A percentile compares a stretch with the other conserved stretches of the same genome.
Conservation (phyloP, 2,113 vertebrate genomes). For the Echinops telfairi region DNA sequence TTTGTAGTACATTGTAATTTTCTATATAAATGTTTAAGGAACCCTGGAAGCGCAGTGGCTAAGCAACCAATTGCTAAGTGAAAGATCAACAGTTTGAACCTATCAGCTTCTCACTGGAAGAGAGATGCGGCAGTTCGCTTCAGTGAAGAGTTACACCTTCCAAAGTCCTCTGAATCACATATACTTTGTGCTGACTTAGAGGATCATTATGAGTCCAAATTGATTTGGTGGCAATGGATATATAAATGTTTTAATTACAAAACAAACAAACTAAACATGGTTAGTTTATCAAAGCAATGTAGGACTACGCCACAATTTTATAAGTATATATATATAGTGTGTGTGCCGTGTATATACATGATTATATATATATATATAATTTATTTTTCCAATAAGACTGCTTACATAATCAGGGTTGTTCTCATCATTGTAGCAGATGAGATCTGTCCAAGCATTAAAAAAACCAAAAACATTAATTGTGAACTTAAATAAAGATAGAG, state of each 20-base stretch:
- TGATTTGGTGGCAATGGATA: neutral
- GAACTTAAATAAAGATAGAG: constrained; percentile 1
- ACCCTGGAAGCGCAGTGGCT: neutral
- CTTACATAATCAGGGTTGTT: neutral
- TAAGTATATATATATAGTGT: constrained; percentile 11
- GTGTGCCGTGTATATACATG: neutral
- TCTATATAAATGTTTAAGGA: neutral
- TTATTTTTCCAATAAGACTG: neutral
- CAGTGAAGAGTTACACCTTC: neutral
- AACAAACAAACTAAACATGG: neutral
- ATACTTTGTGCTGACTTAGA: neutral
- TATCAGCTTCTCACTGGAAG: neutral
- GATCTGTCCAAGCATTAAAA: neutral
- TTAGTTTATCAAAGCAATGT: neutral
- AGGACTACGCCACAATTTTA: neutral
- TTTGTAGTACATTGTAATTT: neutral
- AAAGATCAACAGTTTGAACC: neutral
- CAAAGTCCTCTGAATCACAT: neutral
- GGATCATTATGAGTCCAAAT: neutral
- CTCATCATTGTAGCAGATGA: neutral
- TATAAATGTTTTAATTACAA: neutral
- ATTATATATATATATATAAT: neutral
- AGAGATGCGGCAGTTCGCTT: neutral
- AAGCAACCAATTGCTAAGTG: neutral
- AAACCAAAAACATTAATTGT: neutral